phyloP scores from a whole-genome alignment of 37 sponge, comb jelly and placozoan genomes.

The Crambe crambe region DNA sequence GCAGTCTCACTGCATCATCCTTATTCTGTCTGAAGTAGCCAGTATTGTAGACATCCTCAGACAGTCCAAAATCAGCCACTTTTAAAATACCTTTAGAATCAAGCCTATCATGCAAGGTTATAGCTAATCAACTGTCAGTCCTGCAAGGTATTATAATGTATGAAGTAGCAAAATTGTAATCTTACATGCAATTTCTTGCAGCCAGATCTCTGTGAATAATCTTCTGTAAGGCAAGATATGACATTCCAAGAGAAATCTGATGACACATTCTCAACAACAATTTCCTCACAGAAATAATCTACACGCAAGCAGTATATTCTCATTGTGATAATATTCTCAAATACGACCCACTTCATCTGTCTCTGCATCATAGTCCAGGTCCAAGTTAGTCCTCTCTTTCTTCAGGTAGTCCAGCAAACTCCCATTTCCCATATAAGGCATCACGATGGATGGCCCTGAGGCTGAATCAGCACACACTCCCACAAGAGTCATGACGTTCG shows the following conservation, averaged over 20 bases:
- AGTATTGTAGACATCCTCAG: conserved; percentile 35
- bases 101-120: conserved; percentile 1
- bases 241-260: conserved; percentile 38
- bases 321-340: no score
- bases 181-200: conserved; percentile 46
- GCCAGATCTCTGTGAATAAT: conserved; percentile 43
- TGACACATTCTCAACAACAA: conserved; percentile 28
- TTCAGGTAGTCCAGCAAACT: conserved; percentile 40
- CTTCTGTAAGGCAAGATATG: conserved; percentile 26
- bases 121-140: background rate
- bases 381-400: conserved; percentile 18
- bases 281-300: conserved; percentile 29
- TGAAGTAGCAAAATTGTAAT: no score
- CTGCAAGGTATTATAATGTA: background rate
- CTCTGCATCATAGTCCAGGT: conserved; percentile 19
- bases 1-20: conserved; percentile 17
- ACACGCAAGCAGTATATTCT: no score
- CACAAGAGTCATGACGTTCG: conserved; percentile 41
- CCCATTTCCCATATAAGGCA: conserved; percentile 58
- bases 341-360: background rate
- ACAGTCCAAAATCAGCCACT: conserved; percentile 42
- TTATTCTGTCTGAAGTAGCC: conserved; percentile 31
- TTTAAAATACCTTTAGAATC: conserved; percentile 15
- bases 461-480: conserved; percentile 37
- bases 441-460: conserved; percentile 10